Conservation (phyloP, 2,797 vertebrate species). For the Rhinatrema bivittatum region DNA sequence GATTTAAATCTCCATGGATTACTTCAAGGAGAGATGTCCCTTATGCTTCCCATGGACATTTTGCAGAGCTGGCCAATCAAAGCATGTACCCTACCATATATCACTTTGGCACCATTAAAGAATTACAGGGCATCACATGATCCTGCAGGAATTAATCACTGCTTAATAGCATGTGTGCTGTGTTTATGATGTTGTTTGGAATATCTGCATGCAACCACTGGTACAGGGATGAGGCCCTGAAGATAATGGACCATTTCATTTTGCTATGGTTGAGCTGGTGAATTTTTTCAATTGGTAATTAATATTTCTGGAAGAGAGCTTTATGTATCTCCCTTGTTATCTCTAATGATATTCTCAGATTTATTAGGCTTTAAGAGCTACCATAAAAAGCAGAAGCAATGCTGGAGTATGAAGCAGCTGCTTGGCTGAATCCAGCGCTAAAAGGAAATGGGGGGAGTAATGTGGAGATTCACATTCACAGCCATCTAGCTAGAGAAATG, state of each 20-base stretch:
- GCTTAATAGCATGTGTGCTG: constrained; percentile 43
- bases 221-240: constrained; percentile 14
- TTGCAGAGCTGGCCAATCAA: constrained; percentile 48
- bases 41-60: constrained; percentile 27
- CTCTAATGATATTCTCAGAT: constrained; percentile 2
- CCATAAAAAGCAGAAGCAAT: not conserved
- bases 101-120: constrained; percentile 48
- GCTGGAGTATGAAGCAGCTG: not conserved
- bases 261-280: constrained; percentile 22
- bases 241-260: constrained; percentile 40
- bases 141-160: constrained; percentile 56
- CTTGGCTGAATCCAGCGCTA: not conserved
- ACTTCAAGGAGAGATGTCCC: constrained; percentile 17
- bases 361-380: too few species aligned
- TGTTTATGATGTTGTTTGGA: constrained; percentile 49
- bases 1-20: constrained; percentile 37
- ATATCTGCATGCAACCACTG: constrained; percentile 37
- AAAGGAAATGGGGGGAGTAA: too few species aligned
- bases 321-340: not conserved
- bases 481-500: too few species aligned
- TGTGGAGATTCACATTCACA: too few species aligned
- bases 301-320: constrained; percentile 28
- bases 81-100: constrained; percentile 29
- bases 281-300: constrained; percentile 37
- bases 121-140: constrained; percentile 35